Conservation (phyloP, 2,888 invertebrate genomes). For the Alloscopus bannaensis region DNA sequence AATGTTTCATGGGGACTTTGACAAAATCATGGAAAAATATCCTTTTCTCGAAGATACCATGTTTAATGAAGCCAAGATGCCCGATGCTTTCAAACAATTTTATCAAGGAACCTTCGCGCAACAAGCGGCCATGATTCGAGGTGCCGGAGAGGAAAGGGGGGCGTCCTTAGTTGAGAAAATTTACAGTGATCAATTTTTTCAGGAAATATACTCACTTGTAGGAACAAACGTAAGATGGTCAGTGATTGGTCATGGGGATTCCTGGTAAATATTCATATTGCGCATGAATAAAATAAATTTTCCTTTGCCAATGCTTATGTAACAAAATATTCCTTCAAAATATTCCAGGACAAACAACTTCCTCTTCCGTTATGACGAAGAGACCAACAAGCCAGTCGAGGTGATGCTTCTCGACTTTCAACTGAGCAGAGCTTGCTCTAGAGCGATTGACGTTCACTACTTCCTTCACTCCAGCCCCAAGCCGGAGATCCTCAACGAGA, state of each 20-base stretch:
- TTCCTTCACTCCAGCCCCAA: conserved; percentile 68
- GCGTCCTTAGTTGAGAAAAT: conserved; percentile 43
- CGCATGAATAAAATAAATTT: conserved; percentile 48
- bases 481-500: conserved; percentile 49
- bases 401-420: conserved; percentile 73
- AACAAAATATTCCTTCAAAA: no score
- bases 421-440: conserved; percentile 60
- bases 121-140: conserved; percentile 44
- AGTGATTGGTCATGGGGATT: conserved; percentile 65
- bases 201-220: conserved; percentile 18
- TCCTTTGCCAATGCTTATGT: no score
- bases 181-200: conserved; percentile 14
- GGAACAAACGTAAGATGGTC: conserved; percentile 31
- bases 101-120: conserved; percentile 4
- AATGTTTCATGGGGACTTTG: conserved; percentile 68
- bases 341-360: conserved; percentile 72
- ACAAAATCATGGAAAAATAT: conserved; percentile 63
- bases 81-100: conserved; percentile 38
- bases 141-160: conserved; percentile 20
- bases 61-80: conserved; percentile 55
- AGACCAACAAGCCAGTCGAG: conserved; percentile 53
- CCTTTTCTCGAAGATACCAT: conserved; percentile 67
- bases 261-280: conserved; percentile 62
- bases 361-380: conserved; percentile 67
- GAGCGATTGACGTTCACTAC: conserved; percentile 69